These are phyloP conservation scores for Alentia gelatinosa DNA, from an alignment of 2,888 invertebrate genomes.

Conservation along the genomic window DNA sequence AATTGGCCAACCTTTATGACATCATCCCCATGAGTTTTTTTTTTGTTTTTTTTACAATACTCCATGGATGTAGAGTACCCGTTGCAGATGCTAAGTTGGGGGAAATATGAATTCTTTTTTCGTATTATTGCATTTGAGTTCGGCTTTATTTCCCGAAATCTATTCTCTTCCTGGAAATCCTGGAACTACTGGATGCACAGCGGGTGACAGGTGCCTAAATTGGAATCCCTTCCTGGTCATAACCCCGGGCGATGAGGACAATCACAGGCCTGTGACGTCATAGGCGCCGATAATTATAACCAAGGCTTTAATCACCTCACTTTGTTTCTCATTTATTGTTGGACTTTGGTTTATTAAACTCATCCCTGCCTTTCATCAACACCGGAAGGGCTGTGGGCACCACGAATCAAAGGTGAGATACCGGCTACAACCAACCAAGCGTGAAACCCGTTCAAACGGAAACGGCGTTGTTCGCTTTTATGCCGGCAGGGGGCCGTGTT, in stretches of 20 bases:
- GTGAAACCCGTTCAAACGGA: constrained; percentile 39
- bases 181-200: no score
- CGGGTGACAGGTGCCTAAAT: no score
- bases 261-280: not conserved
- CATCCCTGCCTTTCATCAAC: not conserved
- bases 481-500: not conserved
- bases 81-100: no score
- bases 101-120: no score
- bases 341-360: not conserved
- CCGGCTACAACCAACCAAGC: not conserved
- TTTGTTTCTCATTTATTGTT: constrained; percentile 34
- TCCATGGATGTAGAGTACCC: no score
- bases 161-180: no score
- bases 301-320: constrained; percentile 6
- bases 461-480: not conserved
- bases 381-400: not conserved
- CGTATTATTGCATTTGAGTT: no score
- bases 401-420: constrained; percentile 41
- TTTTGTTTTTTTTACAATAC: no score
- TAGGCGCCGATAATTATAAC: not conserved
- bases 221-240: no score
- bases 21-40: no score
- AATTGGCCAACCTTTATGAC: no score
- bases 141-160: no score
- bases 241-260: not conserved